Evolutionary conservation across 2,888 invertebrate genomes (phyloP).

Genomic region (Encarsia formosa): DNA sequence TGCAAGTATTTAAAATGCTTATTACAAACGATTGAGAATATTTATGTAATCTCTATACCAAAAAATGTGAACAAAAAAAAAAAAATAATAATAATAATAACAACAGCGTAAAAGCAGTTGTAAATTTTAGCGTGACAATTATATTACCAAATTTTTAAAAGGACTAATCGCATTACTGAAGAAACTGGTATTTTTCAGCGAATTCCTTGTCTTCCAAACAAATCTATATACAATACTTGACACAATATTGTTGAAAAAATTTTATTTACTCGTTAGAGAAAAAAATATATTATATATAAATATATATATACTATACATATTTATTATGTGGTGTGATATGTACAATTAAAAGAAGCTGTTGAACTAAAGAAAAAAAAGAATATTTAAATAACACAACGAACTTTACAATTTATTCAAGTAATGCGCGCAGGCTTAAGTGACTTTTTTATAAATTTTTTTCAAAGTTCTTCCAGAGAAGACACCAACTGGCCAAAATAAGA

Average conservation of each 20-base stretch:
- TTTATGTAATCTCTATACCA: slow-evolving; percentile 3
- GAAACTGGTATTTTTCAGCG: slow-evolving; percentile 8
- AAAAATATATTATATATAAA: slow-evolving; percentile 2
- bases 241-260: slow-evolving; percentile 13
- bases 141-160: too few species aligned
- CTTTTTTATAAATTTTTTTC: slow-evolving; percentile 22
- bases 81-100: not conserved
- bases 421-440: slow-evolving; percentile 22
- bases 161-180: not conserved
- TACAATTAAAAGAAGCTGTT: slow-evolving; percentile 15
- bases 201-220: slow-evolving; percentile 25
- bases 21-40: slow-evolving; percentile 8
- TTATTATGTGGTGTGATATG: slow-evolving; percentile 25
- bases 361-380: slow-evolving; percentile 3
- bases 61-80: not conserved
- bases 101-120: not conserved
- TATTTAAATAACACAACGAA: slow-evolving; percentile 22
- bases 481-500: not conserved
- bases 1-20: slow-evolving; percentile 10
- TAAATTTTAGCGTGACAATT: not conserved
- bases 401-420: slow-evolving; percentile 22
- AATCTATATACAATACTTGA: slow-evolving; percentile 12
- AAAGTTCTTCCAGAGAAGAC: slow-evolving; percentile 1
- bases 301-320: slow-evolving; percentile 18
- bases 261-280: slow-evolving; percentile 24